Evolutionary conservation across 2,888 invertebrate species (phyloP).

Genomic region (Heliconius ethilla): DNA sequence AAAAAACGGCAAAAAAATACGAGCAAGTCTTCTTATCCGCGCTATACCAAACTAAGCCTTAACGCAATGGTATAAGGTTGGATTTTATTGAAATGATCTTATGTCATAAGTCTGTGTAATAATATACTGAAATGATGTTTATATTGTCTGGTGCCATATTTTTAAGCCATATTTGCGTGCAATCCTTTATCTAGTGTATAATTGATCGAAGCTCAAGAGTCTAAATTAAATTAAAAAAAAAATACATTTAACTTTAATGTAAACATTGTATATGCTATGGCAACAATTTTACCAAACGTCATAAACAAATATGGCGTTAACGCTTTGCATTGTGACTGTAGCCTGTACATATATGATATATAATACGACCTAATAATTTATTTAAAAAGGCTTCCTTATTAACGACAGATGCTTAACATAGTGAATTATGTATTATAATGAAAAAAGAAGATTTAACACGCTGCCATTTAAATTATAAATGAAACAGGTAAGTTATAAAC

Average conservation of each 20-base stretch:
- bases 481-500: conserved; percentile 17
- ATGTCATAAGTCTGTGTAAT: too few species aligned
- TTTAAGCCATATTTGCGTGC: too few species aligned
- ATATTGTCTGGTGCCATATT: too few species aligned
- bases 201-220: too few species aligned
- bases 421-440: conserved; percentile 27
- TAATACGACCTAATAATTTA: conserved; percentile 35
- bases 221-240: too few species aligned
- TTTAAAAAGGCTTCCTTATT: conserved; percentile 26
- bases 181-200: too few species aligned
- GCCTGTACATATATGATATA: conserved; percentile 22
- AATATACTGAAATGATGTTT: too few species aligned
- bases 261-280: conserved; percentile 16
- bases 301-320: conserved; percentile 37
- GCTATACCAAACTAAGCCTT: too few species aligned
- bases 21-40: too few species aligned
- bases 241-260: neutral
- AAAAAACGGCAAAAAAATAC: too few species aligned
- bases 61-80: too few species aligned
- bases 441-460: conserved; percentile 9
- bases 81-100: too few species aligned
- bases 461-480: neutral
- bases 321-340: conserved; percentile 24
- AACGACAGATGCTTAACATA: conserved; percentile 12
- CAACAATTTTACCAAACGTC: conserved; percentile 31